A percentile compares a stretch with the other conserved stretches of the same genome.
These are phyloP conservation scores for Delia radicum DNA, from an alignment of 1,140 invertebrate genomes.

Conservation along the genomic window DNA sequence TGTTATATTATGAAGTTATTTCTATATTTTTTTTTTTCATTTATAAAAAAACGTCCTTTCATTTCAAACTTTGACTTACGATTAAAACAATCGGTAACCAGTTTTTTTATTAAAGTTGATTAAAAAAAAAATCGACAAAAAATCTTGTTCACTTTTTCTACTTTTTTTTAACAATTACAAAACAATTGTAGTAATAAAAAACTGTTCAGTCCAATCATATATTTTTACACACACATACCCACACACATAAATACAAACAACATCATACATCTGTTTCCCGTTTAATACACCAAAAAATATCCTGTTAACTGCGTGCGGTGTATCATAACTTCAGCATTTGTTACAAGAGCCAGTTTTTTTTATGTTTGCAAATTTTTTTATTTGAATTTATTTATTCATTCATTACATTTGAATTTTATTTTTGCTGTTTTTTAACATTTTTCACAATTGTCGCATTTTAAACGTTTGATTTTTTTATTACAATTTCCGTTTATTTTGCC, in stretches of 20 bases:
- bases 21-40: not conserved
- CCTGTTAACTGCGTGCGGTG: conserved; percentile 23
- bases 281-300: conserved; percentile 25
- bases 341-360: not conserved
- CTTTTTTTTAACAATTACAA: not conserved
- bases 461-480: not conserved
- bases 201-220: not conserved
- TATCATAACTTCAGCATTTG: conserved; percentile 15
- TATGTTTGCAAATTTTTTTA: not conserved
- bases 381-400: not conserved
- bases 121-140: not conserved
- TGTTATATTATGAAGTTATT: not conserved
- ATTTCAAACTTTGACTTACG: not conserved
- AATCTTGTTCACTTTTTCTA: not conserved
- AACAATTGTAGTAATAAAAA: not conserved
- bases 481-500: not conserved
- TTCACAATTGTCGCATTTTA: not conserved
- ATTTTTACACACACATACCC: not conserved
- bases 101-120: conserved; percentile 3
- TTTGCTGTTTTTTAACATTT: not conserved
- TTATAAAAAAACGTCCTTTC: not conserved
- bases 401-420: not conserved
- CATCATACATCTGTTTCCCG: conserved; percentile 22
- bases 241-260: not conserved
- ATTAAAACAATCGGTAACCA: not conserved